Evolutionary conservation across 2,888 invertebrate species (phyloP), one percentile per base, ranked within the genome.

Genomic region (Phyllotreta striolata): DNA sequence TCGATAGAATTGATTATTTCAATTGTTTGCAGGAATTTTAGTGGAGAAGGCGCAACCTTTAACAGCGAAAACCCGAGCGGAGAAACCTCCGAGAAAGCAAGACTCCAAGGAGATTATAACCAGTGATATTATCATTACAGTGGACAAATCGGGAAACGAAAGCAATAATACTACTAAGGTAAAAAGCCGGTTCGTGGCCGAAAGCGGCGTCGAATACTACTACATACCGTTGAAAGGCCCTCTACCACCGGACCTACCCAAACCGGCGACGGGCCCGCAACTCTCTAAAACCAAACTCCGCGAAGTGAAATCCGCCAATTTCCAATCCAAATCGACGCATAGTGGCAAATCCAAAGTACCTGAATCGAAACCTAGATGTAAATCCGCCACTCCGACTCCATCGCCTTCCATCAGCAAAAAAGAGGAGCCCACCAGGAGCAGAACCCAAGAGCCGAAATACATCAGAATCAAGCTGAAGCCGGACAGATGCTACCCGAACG

Each of bases 391-490:
- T 12, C 71, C 65, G 39, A 55, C 64, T 57, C 64, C 64, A 61
- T 44, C 58, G 7, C 58, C 57, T 6, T 58, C 63, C 6, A 47
- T 34, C 3, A 52, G 9, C 7, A 56, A 56, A 57, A 57, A 44
- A 57, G 38, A 46, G 8, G 14, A 44, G 7, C 58, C 44, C 6
- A 57, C 69, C 0, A 65, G 67, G 37, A 56, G 49, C 44, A 66
- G 65, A 14, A 62, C 68, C 41, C 73, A 74, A 9, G 79, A 82
- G 70, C 80, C 86, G 0, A 85, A 86, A 65, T 86, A 86, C 69
- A 86, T 90, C 69, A 83, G 90, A 64, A 90, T 90, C 66, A 88
- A 89, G 78, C 79, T 92, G 49, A 91, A 90, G 74, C 91, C 92
- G 0, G 91, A 91, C 52, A 86, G 90, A 79, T 91, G 91, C 75